phyloP scores from a whole-genome alignment of 2,113 vertebrate genomes.

The Mus musculus region DNA sequence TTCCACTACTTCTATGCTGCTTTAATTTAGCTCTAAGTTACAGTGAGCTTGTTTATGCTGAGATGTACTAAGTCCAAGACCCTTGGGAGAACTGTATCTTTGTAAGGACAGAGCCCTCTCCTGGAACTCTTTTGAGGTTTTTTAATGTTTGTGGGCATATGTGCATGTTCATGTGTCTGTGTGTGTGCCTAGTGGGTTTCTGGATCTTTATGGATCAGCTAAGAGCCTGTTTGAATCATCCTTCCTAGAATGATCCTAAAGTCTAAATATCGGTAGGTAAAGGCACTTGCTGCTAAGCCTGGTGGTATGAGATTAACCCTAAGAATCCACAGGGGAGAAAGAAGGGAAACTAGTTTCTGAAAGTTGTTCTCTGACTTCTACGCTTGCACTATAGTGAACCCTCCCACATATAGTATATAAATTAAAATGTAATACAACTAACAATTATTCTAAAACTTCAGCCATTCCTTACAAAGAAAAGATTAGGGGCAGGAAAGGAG shows the following conservation, averaged over 20 bases:
- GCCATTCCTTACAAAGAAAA: slow-evolving; percentile 38
- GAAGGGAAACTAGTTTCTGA: background rate
- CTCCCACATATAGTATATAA: background rate
- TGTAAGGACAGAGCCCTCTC: background rate
- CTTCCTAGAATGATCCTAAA: slow-evolving; percentile 50
- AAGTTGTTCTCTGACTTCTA: background rate
- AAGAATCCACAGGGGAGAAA: background rate
- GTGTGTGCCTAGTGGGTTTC: background rate
- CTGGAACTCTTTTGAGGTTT: background rate
- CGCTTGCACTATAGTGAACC: background rate
- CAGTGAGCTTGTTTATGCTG: background rate
- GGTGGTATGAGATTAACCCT: background rate
- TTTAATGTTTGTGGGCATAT: background rate
- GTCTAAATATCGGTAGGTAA: background rate
- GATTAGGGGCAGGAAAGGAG: background rate
- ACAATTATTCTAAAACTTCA: background rate
- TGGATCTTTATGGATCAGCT: slow-evolving; percentile 27
- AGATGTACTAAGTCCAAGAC: background rate
- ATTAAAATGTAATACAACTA: background rate
- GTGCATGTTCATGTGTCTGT: background rate
- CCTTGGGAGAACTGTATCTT: background rate
- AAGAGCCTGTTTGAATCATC: background rate
- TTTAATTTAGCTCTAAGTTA: slow-evolving; percentile 54
- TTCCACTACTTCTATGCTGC: background rate
- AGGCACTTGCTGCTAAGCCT: background rate